Percentiles rank a stretch among this genome's conserved stretches.
Evolutionary conservation across 2,888 invertebrate species (phyloP).

Genomic region (Archips crataeganus): DNA sequence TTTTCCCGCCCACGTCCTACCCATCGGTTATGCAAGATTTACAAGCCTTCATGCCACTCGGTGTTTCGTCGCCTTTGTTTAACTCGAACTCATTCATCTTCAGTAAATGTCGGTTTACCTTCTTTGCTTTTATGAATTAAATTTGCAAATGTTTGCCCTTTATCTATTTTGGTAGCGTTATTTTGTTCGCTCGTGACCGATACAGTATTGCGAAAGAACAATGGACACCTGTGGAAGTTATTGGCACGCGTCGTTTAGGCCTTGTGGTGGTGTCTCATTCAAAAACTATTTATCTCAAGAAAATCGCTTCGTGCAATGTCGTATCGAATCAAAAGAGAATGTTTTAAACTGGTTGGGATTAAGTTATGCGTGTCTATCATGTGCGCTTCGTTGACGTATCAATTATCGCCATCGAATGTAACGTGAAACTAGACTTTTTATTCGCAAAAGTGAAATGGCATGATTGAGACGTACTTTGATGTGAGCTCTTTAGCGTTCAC

Average conservation of each 20-base stretch:
- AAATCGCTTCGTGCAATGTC: slow-evolving; percentile 9
- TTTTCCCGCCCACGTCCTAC: slow-evolving; percentile 30
- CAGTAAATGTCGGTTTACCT: neutral
- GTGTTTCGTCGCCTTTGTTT: slow-evolving; percentile 22
- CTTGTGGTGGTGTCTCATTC: slow-evolving; percentile 28
- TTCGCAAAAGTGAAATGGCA: slow-evolving; percentile 41
- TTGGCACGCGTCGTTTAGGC: slow-evolving; percentile 25
- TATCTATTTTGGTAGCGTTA: slow-evolving; percentile 36
- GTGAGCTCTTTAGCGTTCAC: slow-evolving; percentile 14
- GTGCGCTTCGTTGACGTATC: slow-evolving; percentile 56
- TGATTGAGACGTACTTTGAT: slow-evolving; percentile 24
- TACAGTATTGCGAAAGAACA: slow-evolving; percentile 31
- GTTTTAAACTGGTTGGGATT: slow-evolving; percentile 54
- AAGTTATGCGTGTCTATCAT: slow-evolving; percentile 58
- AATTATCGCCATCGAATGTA: slow-evolving; percentile 56
- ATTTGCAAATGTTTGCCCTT: slow-evolving; percentile 49
- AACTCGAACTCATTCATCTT: slow-evolving; percentile 23
- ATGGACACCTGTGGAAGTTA: slow-evolving; percentile 33
- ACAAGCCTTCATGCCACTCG: slow-evolving; percentile 28
- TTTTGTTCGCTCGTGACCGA: slow-evolving; percentile 27
- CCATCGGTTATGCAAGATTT: slow-evolving; percentile 38
- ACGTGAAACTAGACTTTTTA: slow-evolving; percentile 45
- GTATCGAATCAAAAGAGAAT: slow-evolving; percentile 33
- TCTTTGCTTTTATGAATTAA: slow-evolving; percentile 38
- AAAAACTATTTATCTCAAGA: slow-evolving; percentile 21